These are phyloP conservation scores for Eulemur coronatus DNA, from an alignment of 2,797 vertebrate genomes.

Conservation along the genomic window DNA sequence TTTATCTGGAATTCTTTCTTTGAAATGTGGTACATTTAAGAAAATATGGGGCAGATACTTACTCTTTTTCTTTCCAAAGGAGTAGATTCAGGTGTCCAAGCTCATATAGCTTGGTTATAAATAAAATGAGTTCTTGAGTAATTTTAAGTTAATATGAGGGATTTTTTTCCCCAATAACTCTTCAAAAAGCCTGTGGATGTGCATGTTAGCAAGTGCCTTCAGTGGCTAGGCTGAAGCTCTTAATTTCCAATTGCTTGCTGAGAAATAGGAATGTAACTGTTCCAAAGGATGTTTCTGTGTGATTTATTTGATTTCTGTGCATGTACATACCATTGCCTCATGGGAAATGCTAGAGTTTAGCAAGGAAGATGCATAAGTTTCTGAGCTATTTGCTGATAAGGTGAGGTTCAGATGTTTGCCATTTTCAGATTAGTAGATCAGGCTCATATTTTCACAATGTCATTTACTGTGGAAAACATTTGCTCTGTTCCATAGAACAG, in stretches of 20 bases:
- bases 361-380: neutral
- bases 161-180: neutral
- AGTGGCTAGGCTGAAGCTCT: neutral
- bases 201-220: neutral
- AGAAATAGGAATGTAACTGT: neutral
- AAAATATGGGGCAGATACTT: neutral
- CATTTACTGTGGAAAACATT: constrained; percentile 29
- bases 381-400: constrained; percentile 2
- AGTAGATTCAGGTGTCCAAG: neutral
- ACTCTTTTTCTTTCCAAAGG: neutral
- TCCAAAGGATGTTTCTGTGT: neutral
- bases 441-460: constrained; percentile 7
- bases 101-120: neutral
- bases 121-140: constrained; percentile 14
- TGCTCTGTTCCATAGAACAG: constrained; percentile 42
- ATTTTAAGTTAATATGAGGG: neutral
- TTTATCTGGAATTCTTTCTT: constrained; percentile 13
- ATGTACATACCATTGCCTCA: neutral
- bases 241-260: neutral
- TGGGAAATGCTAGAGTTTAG: neutral
- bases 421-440: constrained; percentile 17
- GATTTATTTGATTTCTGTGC: neutral
- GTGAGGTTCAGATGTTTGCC: neutral
- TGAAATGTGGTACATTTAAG: neutral
- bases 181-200: neutral